Percentiles rank a stretch among this genome's conserved stretches.
phyloP scores from a whole-genome alignment of 2,888 invertebrate species.

The Drosophila suboccidentalis region DNA sequence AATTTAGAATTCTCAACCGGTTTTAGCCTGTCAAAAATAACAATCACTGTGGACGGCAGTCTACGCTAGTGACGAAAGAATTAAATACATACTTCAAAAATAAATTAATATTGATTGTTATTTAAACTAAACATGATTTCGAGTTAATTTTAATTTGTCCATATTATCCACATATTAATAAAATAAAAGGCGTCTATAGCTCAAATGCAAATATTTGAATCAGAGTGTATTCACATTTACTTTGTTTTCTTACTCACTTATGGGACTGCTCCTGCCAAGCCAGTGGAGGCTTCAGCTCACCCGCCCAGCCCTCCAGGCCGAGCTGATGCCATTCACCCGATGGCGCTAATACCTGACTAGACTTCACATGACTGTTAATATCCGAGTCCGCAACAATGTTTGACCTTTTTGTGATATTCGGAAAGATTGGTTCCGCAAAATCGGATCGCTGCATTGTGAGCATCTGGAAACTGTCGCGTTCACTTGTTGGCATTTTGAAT shows the following conservation, averaged over 20 bases:
- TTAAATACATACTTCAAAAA: too few relatives aligned
- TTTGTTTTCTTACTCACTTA: constrained; percentile 47
- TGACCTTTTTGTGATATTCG: constrained; percentile 69
- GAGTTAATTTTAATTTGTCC: too few relatives aligned
- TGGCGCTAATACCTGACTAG: constrained; percentile 30
- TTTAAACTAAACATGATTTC: too few relatives aligned
- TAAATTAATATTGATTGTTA: too few relatives aligned
- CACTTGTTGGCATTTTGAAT: constrained; percentile 74
- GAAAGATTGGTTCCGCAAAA: constrained; percentile 82
- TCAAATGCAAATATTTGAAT: too few relatives aligned
- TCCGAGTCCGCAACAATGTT: constrained; percentile 1
- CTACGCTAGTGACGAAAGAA: too few relatives aligned
- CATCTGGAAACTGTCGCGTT: constrained; percentile 43
- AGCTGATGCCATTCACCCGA: constrained; percentile 73
- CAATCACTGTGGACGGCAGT: too few relatives aligned
- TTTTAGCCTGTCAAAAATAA: too few relatives aligned
- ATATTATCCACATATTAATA: too few relatives aligned
- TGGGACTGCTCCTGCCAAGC: constrained; percentile 54
- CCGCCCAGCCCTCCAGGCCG: constrained; percentile 84
- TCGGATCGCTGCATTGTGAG: constrained; percentile 78
- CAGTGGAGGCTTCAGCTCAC: constrained; percentile 59
- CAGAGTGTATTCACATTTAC: too few relatives aligned
- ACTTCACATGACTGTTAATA: constrained; percentile 40
- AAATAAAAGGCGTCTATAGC: too few relatives aligned
- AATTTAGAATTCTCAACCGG: too few relatives aligned